These are phyloP conservation scores for Lasius fuliginosus DNA, from an alignment of 2,888 invertebrate genomes.

Conservation along the genomic window DNA sequence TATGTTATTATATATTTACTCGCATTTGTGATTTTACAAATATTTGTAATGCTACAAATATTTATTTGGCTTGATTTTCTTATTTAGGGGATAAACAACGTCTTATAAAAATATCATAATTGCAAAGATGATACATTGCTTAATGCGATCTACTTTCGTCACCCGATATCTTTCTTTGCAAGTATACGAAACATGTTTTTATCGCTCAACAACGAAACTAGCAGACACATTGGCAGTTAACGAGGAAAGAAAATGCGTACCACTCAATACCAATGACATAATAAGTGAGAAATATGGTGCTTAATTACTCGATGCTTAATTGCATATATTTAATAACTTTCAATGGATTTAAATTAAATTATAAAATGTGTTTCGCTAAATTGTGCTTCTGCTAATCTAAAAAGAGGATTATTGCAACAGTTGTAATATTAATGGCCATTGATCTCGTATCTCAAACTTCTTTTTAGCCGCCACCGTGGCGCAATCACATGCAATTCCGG, in stretches of 20 bases:
- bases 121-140: constrained; percentile 28
- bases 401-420: not conserved
- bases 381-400: not conserved
- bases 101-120: constrained; percentile 2
- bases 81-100: not conserved
- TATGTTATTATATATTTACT: constrained; percentile 8
- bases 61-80: not conserved
- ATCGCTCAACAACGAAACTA: constrained; percentile 55
- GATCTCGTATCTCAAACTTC: not conserved
- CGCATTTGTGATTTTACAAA: not conserved
- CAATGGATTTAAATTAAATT: not conserved
- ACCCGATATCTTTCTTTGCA: constrained; percentile 28
- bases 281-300: constrained; percentile 64
- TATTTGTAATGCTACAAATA: not conserved
- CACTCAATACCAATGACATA: constrained; percentile 65
- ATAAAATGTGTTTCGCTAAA: not conserved
- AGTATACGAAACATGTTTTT: constrained; percentile 13
- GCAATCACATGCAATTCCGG: constrained; percentile 59
- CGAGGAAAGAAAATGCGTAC: constrained; percentile 66
- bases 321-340: not conserved
- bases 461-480: constrained; percentile 64
- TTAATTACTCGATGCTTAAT: not conserved
- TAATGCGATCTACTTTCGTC: not conserved
- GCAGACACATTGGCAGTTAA: constrained; percentile 56
- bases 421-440: not conserved